A percentile compares a stretch with the other conserved stretches of the same genome.
Evolutionary conservation across 2,797 vertebrate genomes (phyloP).

Genomic region (Parauchenoglanis ngamensis): DNA sequence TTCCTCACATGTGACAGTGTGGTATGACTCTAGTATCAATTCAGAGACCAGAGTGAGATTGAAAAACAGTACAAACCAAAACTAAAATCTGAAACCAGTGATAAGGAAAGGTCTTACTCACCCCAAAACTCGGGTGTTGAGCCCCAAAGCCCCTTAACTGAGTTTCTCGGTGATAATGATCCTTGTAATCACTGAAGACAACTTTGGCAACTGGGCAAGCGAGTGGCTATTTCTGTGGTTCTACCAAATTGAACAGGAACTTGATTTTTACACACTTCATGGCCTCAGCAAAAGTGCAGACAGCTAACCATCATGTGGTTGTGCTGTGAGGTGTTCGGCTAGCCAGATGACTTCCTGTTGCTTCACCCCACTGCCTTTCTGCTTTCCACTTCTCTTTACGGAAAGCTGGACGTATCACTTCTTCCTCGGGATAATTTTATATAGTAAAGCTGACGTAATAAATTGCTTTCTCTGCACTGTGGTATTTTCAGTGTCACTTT

Average conservation of each 20-base stretch:
- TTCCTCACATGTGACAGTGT: not conserved
- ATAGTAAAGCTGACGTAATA: constrained; percentile 34
- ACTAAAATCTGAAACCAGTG: not conserved
- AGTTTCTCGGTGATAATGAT: not conserved
- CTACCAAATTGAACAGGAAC: constrained; percentile 75
- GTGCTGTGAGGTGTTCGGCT: constrained; percentile 71
- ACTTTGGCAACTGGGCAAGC: constrained; percentile 50
- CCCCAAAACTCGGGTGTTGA: constrained; percentile 26
- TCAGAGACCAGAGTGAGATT: not conserved
- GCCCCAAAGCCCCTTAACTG: not conserved
- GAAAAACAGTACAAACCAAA: not conserved
- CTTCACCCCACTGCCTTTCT: constrained; percentile 70
- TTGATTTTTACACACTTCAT: constrained; percentile 65
- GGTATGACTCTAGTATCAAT: not conserved
- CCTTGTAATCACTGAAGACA: constrained; percentile 7
- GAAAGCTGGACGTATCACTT: constrained; percentile 44
- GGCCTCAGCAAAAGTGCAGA: constrained; percentile 77
- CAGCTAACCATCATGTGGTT: constrained; percentile 77
- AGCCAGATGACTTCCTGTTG: constrained; percentile 79
- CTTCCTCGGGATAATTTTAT: constrained; percentile 51
- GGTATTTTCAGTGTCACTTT: not conserved
- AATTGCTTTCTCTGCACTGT: constrained; percentile 29
- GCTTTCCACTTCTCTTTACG: constrained; percentile 77
- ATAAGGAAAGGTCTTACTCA: constrained; percentile 29
- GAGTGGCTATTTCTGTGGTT: constrained; percentile 72